Conservation (phyloP, 2,888 invertebrate genomes). For the Rhogogaster chlorosoma region DNA sequence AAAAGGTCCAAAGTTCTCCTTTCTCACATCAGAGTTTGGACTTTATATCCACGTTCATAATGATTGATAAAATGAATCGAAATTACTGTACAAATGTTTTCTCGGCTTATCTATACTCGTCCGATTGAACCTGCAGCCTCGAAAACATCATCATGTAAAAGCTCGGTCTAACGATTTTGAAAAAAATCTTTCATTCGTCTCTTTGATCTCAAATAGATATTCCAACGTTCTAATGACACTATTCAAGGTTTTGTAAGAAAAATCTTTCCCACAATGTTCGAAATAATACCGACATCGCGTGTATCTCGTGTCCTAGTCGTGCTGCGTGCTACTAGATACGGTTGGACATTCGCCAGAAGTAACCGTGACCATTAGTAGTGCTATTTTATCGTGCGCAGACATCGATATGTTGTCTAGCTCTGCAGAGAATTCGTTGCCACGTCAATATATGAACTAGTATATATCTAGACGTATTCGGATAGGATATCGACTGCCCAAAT, state of each 20-base stretch:
- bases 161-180: neutral
- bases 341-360: conserved; percentile 43
- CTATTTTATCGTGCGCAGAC: conserved; percentile 25
- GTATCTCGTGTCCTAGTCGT: neutral
- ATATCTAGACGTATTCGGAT: neutral
- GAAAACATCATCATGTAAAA: neutral
- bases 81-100: neutral
- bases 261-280: neutral
- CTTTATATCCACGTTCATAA: neutral
- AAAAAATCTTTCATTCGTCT: neutral
- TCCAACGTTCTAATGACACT: neutral
- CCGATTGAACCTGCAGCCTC: neutral
- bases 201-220: neutral
- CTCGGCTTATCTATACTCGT: neutral
- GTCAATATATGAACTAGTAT: neutral
- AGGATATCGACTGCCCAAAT: neutral
- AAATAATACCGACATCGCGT: neutral
- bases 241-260: neutral
- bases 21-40: neutral
- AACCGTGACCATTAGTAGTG: conserved; percentile 36
- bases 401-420: conserved; percentile 15
- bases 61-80: neutral
- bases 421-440: neutral
- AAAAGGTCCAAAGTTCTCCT: neutral
- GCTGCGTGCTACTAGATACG: neutral